Percentiles rank a stretch among this genome's conserved stretches.
Evolutionary conservation across 30 jellyfish, hydroid and myxozoan genomes (phyloP).

Genomic region (Pseudorhiza aurosa): DNA sequence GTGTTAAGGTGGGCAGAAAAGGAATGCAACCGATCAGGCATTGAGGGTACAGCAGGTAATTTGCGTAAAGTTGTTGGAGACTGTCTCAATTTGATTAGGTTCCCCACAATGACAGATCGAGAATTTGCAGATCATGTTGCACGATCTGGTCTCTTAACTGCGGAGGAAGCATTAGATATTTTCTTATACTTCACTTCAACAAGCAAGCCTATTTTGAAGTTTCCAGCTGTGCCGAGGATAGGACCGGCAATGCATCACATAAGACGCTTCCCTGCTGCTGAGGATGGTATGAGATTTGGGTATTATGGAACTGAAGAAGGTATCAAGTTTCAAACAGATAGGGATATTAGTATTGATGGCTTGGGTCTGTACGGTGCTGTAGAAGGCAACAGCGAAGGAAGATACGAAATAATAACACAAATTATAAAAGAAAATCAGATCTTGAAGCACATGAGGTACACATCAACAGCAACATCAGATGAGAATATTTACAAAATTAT

Average conservation of each 20-base stretch:
- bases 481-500: constrained; percentile 62
- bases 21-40: constrained; percentile 48
- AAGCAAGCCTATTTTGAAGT: constrained; percentile 45
- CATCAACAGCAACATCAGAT: constrained; percentile 62
- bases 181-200: constrained; percentile 70
- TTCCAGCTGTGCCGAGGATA: constrained; percentile 65
- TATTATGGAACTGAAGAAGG: constrained; percentile 81
- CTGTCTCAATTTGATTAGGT: constrained; percentile 60
- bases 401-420: constrained; percentile 70
- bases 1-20: constrained; percentile 74
- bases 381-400: constrained; percentile 74
- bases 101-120: constrained; percentile 79
- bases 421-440: constrained; percentile 68
- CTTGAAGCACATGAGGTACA: constrained; percentile 67
- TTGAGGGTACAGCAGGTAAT: constrained; percentile 31
- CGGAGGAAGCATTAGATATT: constrained; percentile 65
- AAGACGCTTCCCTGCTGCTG: constrained; percentile 78
- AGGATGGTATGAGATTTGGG: constrained; percentile 83
- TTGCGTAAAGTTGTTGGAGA: constrained; percentile 50
- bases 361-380: constrained; percentile 78
- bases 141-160: constrained; percentile 55
- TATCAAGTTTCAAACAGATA: constrained; percentile 68
- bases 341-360: constrained; percentile 72
- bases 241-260: constrained; percentile 87
- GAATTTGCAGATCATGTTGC: constrained; percentile 86